Percentiles rank a stretch among this genome's conserved stretches.
phyloP scores from a whole-genome alignment of 2,113 vertebrate genomes.

The Cyprinodon brontotheroides region DNA sequence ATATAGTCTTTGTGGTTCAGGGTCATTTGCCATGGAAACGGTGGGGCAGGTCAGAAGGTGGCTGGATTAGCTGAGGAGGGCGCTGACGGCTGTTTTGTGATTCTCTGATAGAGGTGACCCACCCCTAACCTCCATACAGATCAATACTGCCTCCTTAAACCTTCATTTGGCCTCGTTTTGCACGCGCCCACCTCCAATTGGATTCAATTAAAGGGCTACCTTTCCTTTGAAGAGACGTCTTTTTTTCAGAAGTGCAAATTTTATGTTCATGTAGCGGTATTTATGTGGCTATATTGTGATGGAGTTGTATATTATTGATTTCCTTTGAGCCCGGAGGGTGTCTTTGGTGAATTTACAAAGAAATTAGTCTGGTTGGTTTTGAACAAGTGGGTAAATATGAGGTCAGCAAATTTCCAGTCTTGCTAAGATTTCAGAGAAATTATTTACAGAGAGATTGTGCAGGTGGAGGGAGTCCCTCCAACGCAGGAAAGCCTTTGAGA shows the following conservation, averaged over 20 bases:
- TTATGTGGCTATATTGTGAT: not conserved
- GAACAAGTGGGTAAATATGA: constrained; percentile 17
- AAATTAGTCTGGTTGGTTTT: constrained; percentile 21
- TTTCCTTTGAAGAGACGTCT: constrained; percentile 3
- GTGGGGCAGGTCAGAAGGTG: constrained; percentile 69
- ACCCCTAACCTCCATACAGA: constrained; percentile 69
- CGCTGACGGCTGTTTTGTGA: constrained; percentile 78
- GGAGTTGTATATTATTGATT: not conserved
- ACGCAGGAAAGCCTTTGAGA: constrained; percentile 81
- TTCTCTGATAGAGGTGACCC: constrained; percentile 73
- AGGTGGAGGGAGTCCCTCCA: constrained; percentile 72
- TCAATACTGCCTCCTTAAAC: constrained; percentile 78
- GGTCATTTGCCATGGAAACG: constrained; percentile 75
- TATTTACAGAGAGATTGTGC: constrained; percentile 51
- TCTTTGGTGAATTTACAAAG: constrained; percentile 3
- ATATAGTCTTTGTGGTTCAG: constrained; percentile 56
- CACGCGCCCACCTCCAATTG: constrained; percentile 51
- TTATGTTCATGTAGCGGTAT: not conserved
- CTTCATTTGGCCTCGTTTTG: constrained; percentile 77
- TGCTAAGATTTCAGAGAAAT: constrained; percentile 59
- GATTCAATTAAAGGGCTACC: constrained; percentile 53
- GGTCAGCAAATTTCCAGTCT: constrained; percentile 64
- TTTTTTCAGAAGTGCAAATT: constrained; percentile 9
- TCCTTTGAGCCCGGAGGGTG: not conserved
- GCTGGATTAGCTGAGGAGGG: constrained; percentile 68